These are phyloP conservation scores for Linnaemya tessellans DNA, from an alignment of 2,888 invertebrate genomes.

Conservation along the genomic window DNA sequence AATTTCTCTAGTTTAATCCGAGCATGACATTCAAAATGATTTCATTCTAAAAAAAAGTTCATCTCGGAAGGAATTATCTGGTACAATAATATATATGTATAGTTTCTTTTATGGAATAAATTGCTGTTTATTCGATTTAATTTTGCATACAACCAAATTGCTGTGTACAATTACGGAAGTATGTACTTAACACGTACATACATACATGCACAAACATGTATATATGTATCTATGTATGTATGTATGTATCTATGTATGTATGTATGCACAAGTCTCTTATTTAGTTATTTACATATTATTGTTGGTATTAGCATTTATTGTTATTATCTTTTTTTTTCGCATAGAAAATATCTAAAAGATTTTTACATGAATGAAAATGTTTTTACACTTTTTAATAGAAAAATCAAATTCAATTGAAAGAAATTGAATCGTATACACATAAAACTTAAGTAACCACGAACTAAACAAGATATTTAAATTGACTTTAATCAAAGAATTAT, in stretches of 20 bases:
- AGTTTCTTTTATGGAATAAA: neutral
- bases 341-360: neutral
- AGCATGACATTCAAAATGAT: too few species aligned
- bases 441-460: constrained; percentile 28
- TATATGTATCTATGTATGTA: neutral
- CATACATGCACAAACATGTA: too few species aligned
- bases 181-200: too few species aligned
- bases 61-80: neutral
- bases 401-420: constrained; percentile 62
- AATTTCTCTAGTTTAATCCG: too few species aligned
- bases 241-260: neutral
- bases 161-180: neutral
- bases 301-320: too few species aligned
- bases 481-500: constrained; percentile 45
- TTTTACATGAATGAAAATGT: constrained; percentile 46
- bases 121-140: neutral
- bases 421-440: constrained; percentile 41
- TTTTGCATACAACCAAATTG: neutral
- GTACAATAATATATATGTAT: neutral
- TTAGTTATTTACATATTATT: too few species aligned
- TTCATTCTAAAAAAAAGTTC: too few species aligned
- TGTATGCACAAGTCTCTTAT: neutral
- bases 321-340: too few species aligned
- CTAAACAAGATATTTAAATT: constrained; percentile 47
- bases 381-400: constrained; percentile 58